Evolutionary conservation across 2,113 vertebrate species (phyloP), one percentile per base, ranked within the genome.

Genomic region (Vulpes ferrilata): DNA sequence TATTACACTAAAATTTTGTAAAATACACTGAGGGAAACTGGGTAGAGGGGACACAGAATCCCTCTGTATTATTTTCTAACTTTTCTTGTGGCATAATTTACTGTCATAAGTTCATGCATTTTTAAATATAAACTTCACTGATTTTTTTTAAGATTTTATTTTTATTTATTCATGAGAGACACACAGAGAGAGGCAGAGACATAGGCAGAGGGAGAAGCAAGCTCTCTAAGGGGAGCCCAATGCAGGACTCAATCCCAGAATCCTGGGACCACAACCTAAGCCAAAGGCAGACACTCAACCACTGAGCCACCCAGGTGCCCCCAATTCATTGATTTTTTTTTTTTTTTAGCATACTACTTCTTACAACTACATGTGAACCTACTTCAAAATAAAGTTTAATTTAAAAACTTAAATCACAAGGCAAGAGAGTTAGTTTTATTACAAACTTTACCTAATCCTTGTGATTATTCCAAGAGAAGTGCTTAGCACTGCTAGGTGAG

Each of bases 301-400:
- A 43, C 43, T 43, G 6, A 43, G 43, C 43, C 43, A 43, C 43
- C 43, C 43, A 43, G 43, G 43, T 43, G 43, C 43, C 43, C 43
- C 43, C 43, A 43, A 43, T n/a, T 69, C 65, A n/a, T 32, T 69
- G 32, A n/a, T n/a, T n/a, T 69, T 30, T 43, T 43, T 69, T 69
- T n/a, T 32, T 19, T 43, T 43, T 43, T 6, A 43, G n/a, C 19
- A n/a, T 69, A 69, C 32, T n/a, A 69, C 9, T 69, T 94, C 93
- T 89, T 64, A 83, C 25, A 74, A 93, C 7, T 69, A 20, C 67
- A 82, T 64, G 23, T 32, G 51, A 88, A 67, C 51, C 67, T 76
- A 57, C 13, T 16, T 76, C 90, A 93, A 51, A 78, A 88, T 48
- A 92, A 88, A 25, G n/a, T 53, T 80, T 55, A 93, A 65, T 84